These are phyloP conservation scores for Sciurus vulgaris DNA, from an alignment of 2,797 vertebrate genomes.

Conservation along the genomic window DNA sequence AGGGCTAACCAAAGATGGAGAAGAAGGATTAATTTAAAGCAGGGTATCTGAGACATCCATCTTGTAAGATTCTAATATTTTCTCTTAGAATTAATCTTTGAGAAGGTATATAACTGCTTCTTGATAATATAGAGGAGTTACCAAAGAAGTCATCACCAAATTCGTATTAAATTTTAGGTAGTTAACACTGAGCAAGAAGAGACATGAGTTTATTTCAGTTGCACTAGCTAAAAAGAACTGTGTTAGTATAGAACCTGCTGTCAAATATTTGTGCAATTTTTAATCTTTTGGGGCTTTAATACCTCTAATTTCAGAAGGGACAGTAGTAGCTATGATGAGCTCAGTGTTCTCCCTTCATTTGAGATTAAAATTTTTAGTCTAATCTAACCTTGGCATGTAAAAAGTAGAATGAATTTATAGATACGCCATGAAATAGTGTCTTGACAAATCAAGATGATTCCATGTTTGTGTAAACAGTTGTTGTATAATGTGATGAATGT, in stretches of 20 bases:
- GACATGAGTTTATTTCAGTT: neutral
- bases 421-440: neutral
- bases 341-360: neutral
- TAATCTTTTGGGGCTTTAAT: neutral
- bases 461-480: neutral
- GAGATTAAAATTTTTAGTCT: neutral
- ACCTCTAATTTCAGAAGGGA: neutral
- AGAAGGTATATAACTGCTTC: constrained; percentile 1
- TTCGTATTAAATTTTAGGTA: constrained; percentile 28
- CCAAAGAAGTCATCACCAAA: neutral
- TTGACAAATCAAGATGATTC: neutral
- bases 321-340: neutral
- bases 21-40: neutral
- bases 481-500: neutral
- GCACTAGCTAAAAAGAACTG: neutral
- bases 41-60: neutral
- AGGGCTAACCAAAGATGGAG: neutral
- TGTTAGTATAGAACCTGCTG: neutral
- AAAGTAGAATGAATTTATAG: constrained; percentile 13
- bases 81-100: neutral
- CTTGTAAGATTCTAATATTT: constrained; percentile 17
- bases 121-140: neutral
- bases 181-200: neutral
- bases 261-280: neutral
- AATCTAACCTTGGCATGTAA: neutral